Evolutionary conservation across 2,888 invertebrate species (phyloP), one percentile per base, ranked within the genome.

Genomic region (Sylvicola cinctus): DNA sequence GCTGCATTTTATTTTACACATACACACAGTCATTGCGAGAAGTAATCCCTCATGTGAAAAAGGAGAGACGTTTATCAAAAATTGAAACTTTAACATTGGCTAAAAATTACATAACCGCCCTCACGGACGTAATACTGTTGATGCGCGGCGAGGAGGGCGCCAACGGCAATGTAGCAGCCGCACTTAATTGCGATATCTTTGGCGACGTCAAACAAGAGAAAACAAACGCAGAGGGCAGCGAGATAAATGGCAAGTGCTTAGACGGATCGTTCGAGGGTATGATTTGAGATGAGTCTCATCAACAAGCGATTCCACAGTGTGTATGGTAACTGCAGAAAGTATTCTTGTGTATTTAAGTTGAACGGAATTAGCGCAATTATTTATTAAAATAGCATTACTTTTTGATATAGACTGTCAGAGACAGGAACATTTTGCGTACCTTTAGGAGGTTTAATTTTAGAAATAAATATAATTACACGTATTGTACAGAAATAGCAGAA

Each of bases 81-180:
- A 81, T 87, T 45, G 85, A 85, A 58, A 87, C 85, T 1, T 58
- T 87, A 39, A 84, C 84, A 8, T 60, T 87, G 52, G 85, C 85
- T 45, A 83, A 81, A 61, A 84, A 85, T 59, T 87, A 85, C 55
- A 84, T 87, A 39, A 84, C 81, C 63, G 83, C 85, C 11, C 63
- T 87, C 40, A 84, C 84, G 16, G 84, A 84, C 54, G 77, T 81
- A 41, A 79, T 85, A 45, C 78, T 81, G 54, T 72, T 73, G 36
- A 77, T 81, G 67, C 64, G 80, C 35, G 77, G 74, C 15, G 75
- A 75, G 46, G 63, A 51, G 27, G 32, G 29, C 14, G 20, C 17
- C 16, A 31, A 31, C 28, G 31, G 26, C 14, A 35, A 27, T 35
- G 14, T 33, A 5, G 15, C 16, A 17, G 20, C 33, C 7, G 16